Percentiles rank a stretch among this genome's conserved stretches.
phyloP scores from a whole-genome alignment of 1,140 invertebrate genomes.

The Ceratoteleas bidentatus region DNA sequence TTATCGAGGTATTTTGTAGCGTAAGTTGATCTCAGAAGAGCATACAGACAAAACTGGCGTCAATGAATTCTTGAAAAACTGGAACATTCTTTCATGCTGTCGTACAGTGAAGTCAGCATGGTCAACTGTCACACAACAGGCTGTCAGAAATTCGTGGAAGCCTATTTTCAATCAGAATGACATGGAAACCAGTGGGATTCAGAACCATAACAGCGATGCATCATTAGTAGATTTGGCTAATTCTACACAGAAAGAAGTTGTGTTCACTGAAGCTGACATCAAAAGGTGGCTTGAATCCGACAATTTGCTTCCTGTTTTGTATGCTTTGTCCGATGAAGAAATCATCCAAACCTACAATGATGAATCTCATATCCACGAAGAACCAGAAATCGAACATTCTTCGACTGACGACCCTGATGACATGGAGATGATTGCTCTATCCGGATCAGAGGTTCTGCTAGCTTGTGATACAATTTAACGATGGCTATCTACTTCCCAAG shows the following conservation, averaged over 20 bases:
- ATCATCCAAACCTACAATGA: neutral
- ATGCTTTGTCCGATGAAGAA: slow-evolving; percentile 4
- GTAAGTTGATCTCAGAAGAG: slow-evolving; percentile 2
- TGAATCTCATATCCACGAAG: neutral
- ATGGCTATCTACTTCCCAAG: slow-evolving; percentile 1
- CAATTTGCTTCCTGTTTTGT: slow-evolving; percentile 1
- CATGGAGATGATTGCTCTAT: slow-evolving; percentile 5
- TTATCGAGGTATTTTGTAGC: slow-evolving; percentile 2
- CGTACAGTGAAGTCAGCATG: neutral
- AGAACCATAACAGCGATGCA: neutral
- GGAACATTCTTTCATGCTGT: slow-evolving; percentile 2
- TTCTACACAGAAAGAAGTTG: slow-evolving; percentile 6
- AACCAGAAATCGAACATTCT: slow-evolving; percentile 4
- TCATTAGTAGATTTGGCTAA: neutral
- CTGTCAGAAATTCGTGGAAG: slow-evolving; percentile 3
- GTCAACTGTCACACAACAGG: slow-evolving; percentile 3
- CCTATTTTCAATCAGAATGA: neutral
- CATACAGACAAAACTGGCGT: neutral
- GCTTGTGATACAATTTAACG: neutral
- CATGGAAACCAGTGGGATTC: neutral
- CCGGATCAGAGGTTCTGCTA: slow-evolving; percentile 1
- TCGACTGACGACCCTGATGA: slow-evolving; percentile 5
- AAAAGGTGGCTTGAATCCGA: neutral
- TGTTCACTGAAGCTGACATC: slow-evolving; percentile 3
- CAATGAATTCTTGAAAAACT: neutral